phyloP scores from a whole-genome alignment of 2,797 vertebrate species.

The Siniperca scherzeri region DNA sequence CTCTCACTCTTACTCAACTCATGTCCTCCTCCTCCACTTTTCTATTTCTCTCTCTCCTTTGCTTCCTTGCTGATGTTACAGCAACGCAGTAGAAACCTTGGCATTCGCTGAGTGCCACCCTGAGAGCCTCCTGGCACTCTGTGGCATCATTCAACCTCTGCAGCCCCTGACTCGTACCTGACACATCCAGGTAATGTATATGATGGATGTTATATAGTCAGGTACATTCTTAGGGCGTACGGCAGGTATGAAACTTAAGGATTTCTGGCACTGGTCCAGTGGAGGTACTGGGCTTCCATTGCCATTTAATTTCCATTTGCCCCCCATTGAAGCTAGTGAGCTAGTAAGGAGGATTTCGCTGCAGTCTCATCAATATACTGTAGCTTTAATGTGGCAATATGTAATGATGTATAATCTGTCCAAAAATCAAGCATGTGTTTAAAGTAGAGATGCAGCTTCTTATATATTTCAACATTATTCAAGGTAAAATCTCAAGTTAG shows the following conservation, averaged over 20 bases:
- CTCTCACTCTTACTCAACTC: constrained; percentile 8
- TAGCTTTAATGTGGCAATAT: constrained; percentile 19
- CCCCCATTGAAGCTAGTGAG: constrained; percentile 32
- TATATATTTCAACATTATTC: constrained; percentile 19
- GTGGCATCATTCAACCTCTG: constrained; percentile 62
- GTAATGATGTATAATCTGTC: constrained; percentile 6
- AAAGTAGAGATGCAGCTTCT: background rate
- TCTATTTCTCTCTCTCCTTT: background rate
- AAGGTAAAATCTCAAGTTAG: constrained; percentile 2
- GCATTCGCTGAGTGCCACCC: constrained; percentile 59
- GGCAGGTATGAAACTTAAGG: constrained; percentile 54
- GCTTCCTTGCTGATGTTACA: constrained; percentile 49
- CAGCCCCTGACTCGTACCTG: constrained; percentile 49
- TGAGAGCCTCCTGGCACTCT: constrained; percentile 55
- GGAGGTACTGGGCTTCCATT: constrained; percentile 37
- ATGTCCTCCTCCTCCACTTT: constrained; percentile 9
- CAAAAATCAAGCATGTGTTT: constrained; percentile 5
- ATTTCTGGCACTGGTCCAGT: constrained; percentile 60
- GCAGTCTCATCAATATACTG: constrained; percentile 46
- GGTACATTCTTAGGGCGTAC: constrained; percentile 50
- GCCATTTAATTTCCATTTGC: constrained; percentile 55
- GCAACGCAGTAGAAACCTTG: constrained; percentile 54
- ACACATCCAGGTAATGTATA: constrained; percentile 65
- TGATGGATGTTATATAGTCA: constrained; percentile 62
- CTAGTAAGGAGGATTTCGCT: constrained; percentile 32